Conservation (phyloP, 2,797 vertebrate species). For the Hafferia zeledoni region DNA sequence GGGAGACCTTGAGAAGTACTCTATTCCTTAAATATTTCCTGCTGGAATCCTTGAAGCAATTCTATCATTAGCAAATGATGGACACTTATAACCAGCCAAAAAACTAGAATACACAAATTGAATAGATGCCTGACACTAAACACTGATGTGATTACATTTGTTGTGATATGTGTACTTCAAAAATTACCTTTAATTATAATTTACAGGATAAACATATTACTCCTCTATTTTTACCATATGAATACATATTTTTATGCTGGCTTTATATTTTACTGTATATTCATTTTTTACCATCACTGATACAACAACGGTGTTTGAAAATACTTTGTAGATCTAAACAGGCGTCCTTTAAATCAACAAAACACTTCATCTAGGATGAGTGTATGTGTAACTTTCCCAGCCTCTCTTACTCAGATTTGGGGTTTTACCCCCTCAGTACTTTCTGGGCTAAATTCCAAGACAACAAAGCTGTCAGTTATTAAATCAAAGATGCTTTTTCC, state of each 20-base stretch:
- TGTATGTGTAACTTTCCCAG: rapidly evolving
- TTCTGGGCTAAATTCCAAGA: background rate
- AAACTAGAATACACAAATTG: background rate
- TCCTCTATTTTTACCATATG: background rate
- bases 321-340: background rate
- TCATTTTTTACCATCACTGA: background rate
- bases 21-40: background rate
- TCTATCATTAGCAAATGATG: background rate
- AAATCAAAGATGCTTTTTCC: background rate
- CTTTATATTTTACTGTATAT: background rate
- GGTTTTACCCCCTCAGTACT: background rate
- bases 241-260: background rate
- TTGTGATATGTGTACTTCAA: background rate
- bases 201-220: background rate
- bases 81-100: background rate
- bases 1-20: background rate
- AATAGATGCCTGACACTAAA: background rate
- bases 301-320: background rate
- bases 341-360: background rate
- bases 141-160: background rate
- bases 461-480: background rate
- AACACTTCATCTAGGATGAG: background rate
- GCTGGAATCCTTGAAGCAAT: background rate
- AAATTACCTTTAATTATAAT: background rate
- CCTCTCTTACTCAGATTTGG: background rate